Base-by-base conservation (phyloP, 2,888 invertebrate genomes). In the Gonocerus acuteangulatus region DNA sequence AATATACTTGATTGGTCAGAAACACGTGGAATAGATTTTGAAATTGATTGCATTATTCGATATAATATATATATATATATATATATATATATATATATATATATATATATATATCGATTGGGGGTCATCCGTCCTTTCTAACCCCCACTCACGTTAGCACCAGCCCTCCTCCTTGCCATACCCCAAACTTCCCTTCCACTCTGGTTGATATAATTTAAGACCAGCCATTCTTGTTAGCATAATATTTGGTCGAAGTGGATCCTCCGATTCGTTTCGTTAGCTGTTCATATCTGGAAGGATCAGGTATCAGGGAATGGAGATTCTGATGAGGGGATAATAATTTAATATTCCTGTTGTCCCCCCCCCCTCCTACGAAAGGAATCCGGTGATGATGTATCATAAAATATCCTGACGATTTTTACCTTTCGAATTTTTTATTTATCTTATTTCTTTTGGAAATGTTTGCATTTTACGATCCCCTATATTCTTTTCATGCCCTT, bases 331-430 rank as follows among this genome's bases (percentile, higher is more conserved):
- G 47, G 47, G 52, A 39, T 52, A 39, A 52, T 52, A 52, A 52
- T 52, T 52, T 52, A 39, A 52, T 52, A 52, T 52, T 52, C 39
- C 19, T 19, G 51, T 13, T 39, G 39, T 39, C n/a, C n/a, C n/a
- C 3, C 2, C 4, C 22, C 52, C n/a, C 21, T 32, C 16, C 27
- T n/a, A n/a, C 19, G 36, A 52, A 52, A 36, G 32, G 34, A 52
- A 52, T 39, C 39, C 52, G 19, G 18, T 21, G 39, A 19, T 52
- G 34, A 27, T n/a, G 36, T 51, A 51, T 19, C 21, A 36, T 51
- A 51, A 51, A 51, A 51, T 21, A 1, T n/a, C 34, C 15, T 1
- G 51, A 51, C 36, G 39, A 52, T 52, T 52, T 42, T 21, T 19
- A 47, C 47, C 18, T 47, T 18, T 47, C 19, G 15, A 18, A 19